A percentile compares a stretch with the other conserved stretches of the same genome.
phyloP scores from a whole-genome alignment of 2,113 vertebrate species.

The Chaetops frenatus region DNA sequence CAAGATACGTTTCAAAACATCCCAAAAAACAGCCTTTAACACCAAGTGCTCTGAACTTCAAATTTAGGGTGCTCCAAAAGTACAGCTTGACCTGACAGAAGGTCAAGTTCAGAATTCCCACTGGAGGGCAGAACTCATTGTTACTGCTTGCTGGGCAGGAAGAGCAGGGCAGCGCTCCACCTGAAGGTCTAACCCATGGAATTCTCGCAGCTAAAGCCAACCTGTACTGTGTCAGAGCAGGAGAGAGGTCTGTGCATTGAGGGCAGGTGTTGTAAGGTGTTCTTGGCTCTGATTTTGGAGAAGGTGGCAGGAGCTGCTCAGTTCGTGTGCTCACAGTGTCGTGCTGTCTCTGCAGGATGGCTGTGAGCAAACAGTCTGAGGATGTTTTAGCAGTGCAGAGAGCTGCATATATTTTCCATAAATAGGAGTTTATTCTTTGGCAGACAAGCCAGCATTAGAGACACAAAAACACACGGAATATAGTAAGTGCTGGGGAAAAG shows the following conservation, averaged over 20 bases:
- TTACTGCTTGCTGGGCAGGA: background rate
- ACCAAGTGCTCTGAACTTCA: background rate
- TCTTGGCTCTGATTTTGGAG: background rate
- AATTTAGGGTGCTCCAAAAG: background rate
- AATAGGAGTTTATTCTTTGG: slow-evolving; percentile 63
- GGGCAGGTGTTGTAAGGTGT: background rate
- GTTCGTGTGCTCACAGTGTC: background rate
- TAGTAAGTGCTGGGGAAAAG: slow-evolving; percentile 25
- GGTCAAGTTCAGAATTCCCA: background rate
- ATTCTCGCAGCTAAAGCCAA: background rate
- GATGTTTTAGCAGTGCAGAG: slow-evolving; percentile 46
- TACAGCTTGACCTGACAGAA: background rate
- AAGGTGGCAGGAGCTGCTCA: background rate
- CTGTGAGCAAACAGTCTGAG: slow-evolving; percentile 63
- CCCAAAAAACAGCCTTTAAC: background rate
- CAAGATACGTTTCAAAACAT: background rate
- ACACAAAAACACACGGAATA: slow-evolving; percentile 27
- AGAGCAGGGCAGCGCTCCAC: background rate
- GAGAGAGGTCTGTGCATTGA: background rate
- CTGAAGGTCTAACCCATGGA: background rate
- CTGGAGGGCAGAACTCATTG: background rate
- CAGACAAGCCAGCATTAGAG: slow-evolving; percentile 48
- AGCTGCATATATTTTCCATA: slow-evolving; percentile 61
- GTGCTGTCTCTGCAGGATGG: slow-evolving; percentile 15
- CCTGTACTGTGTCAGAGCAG: background rate